phyloP scores from a whole-genome alignment of 1,140 invertebrate species.

The Mizuhopecten yessoensis region DNA sequence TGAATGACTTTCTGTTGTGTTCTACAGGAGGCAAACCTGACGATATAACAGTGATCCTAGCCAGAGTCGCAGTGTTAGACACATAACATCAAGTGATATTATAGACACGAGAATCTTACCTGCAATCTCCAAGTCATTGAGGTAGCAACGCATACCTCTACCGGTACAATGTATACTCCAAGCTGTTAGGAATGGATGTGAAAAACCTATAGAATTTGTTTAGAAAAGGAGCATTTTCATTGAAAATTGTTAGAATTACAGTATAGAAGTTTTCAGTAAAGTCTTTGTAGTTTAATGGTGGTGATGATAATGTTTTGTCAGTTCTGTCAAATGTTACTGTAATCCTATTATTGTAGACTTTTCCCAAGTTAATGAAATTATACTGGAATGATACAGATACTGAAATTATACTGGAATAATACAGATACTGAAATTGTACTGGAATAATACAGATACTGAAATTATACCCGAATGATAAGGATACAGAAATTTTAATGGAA shows the following conservation, averaged over 20 bases:
- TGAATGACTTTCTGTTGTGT: too few species aligned
- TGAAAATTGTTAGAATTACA: background rate
- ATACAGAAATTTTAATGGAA: too few species aligned
- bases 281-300: background rate
- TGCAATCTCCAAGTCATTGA: background rate
- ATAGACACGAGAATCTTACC: background rate
- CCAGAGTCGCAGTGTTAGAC: slow-evolving; percentile 72
- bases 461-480: too few species aligned
- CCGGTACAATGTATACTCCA: background rate
- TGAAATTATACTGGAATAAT: too few species aligned
- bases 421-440: too few species aligned
- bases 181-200: too few species aligned
- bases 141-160: background rate
- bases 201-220: background rate
- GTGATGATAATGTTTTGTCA: background rate
- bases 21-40: slow-evolving; percentile 96
- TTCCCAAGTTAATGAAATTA: too few species aligned
- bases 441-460: too few species aligned
- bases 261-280: background rate
- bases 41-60: slow-evolving; percentile 97
- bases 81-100: slow-evolving; percentile 25
- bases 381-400: too few species aligned
- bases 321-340: too few species aligned
- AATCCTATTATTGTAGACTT: too few species aligned
- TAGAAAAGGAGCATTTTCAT: background rate